phyloP scores from a whole-genome alignment of 2,797 vertebrate species.

The Decapterus maruadsi region DNA sequence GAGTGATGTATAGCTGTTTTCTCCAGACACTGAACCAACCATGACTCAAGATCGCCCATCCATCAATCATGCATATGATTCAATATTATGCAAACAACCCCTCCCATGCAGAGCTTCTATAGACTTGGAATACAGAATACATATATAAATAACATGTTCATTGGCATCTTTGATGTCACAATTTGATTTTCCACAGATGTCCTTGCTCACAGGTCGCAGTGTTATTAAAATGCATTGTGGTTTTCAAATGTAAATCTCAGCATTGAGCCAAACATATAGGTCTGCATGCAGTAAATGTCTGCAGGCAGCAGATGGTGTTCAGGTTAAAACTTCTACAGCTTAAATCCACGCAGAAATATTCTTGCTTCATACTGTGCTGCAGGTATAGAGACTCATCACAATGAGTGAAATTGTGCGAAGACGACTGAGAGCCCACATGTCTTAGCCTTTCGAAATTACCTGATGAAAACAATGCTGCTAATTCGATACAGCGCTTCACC shows the following conservation, averaged over 20 bases:
- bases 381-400: not conserved
- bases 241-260: conserved; percentile 65
- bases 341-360: conserved; percentile 40
- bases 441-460: conserved; percentile 27
- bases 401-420: not conserved
- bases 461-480: conserved; percentile 24
- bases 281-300: conserved; percentile 17
- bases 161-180: conserved; percentile 41
- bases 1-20: conserved; percentile 68
- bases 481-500: conserved; percentile 13
- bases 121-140: conserved; percentile 45
- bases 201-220: conserved; percentile 51
- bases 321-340: conserved; percentile 16
- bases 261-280: not conserved
- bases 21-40: conserved; percentile 58
- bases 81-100: conserved; percentile 51
- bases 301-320: conserved; percentile 13
- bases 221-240: conserved; percentile 64
- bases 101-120: not conserved
- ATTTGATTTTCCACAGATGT: conserved; percentile 55
- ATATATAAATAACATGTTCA: conserved; percentile 40
- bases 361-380: not conserved
- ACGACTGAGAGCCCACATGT: conserved; percentile 16
- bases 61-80: conserved; percentile 64
- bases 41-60: conserved; percentile 63